Percentiles rank a stretch among this genome's conserved stretches.
Evolutionary conservation across 2,888 invertebrate genomes (phyloP).

Genomic region (Miltochrista miniata): DNA sequence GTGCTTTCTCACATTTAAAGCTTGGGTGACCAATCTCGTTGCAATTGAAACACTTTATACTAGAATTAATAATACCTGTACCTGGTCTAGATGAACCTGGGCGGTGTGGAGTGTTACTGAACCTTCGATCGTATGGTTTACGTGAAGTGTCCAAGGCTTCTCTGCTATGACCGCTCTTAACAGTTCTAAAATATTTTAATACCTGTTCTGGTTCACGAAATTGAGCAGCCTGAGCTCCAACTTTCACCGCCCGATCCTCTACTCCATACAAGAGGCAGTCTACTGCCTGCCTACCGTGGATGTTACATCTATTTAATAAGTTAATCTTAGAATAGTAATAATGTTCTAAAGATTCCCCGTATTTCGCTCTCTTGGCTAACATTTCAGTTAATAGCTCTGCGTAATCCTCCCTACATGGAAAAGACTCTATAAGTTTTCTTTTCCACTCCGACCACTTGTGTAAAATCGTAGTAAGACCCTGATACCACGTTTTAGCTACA

Average conservation of each 20-base stretch:
- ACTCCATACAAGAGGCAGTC: neutral
- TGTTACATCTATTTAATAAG: neutral
- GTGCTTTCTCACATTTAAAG: neutral
- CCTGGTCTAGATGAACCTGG: neutral
- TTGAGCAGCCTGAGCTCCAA: slow-evolving; percentile 1
- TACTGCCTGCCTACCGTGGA: neutral
- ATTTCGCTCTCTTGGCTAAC: neutral
- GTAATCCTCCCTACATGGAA: neutral
- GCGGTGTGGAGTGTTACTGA: too few relatives aligned
- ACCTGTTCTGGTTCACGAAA: neutral
- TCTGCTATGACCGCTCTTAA: neutral
- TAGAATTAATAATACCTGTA: too few relatives aligned
- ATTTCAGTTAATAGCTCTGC: neutral
- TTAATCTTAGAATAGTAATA: neutral
- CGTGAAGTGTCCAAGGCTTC: neutral
- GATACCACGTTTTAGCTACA: slow-evolving; percentile 1
- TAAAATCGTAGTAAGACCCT: neutral
- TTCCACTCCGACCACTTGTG: neutral
- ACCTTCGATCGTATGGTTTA: neutral
- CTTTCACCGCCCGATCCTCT: neutral
- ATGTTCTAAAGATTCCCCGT: neutral
- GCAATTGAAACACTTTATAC: neutral
- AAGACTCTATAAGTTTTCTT: neutral
- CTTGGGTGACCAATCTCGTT: neutral
- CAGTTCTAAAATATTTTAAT: neutral